A percentile compares a stretch with the other conserved stretches of the same genome.
Evolutionary conservation across 2,888 invertebrate genomes (phyloP).

Genomic region (Nemurella pictetii): DNA sequence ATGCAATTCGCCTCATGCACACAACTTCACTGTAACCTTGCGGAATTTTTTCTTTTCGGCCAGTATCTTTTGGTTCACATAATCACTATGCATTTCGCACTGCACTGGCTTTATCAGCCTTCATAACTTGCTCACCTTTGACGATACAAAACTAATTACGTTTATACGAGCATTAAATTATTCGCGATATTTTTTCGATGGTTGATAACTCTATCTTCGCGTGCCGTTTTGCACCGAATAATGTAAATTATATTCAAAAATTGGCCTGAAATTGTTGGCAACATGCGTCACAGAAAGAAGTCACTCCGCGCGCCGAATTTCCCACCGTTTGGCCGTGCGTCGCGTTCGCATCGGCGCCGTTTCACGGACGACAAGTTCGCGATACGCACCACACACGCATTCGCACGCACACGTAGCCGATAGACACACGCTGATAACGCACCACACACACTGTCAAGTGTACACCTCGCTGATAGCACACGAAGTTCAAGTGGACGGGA

Average conservation of each 20-base stretch:
- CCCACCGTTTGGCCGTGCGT: neutral
- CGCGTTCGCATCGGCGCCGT: neutral
- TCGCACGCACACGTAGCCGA: neutral
- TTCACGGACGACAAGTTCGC: constrained; percentile 2
- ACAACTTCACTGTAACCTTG: neutral
- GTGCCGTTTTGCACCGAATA: neutral
- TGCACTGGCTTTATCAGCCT: neutral
- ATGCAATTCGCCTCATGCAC: neutral
- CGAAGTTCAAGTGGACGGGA: neutral
- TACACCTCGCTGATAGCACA: neutral
- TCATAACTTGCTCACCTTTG: neutral
- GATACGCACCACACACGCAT: neutral
- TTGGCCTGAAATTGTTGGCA: neutral
- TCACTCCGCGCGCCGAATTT: neutral
- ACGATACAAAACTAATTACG: neutral
- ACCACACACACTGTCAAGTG: neutral
- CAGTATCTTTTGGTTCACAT: neutral
- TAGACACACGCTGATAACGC: neutral
- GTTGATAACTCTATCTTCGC: neutral
- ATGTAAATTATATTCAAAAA: neutral
- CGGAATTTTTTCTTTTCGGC: neutral
- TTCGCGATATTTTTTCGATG: neutral
- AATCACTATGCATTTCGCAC: neutral
- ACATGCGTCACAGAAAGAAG: neutral
- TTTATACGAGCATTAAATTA: neutral